Evolutionary conservation across 1,140 invertebrate species (phyloP), one percentile per base, ranked within the genome.

Genomic region (Penaeus japonicus): DNA sequence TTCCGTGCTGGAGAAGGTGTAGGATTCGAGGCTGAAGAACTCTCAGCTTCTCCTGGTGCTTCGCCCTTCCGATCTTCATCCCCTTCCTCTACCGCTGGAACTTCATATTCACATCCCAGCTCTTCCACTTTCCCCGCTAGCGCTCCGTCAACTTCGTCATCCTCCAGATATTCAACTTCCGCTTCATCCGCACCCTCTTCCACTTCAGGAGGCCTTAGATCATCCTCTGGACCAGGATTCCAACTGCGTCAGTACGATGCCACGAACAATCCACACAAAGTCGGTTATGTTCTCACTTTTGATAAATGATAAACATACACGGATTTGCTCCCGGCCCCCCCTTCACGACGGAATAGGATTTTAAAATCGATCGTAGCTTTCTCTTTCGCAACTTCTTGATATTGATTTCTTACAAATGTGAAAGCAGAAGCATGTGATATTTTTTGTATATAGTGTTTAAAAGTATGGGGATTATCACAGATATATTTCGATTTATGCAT

Each of bases 1-100:
- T 90, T 89, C 85, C 83, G 85, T 20, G 89, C 87, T 32, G 89
- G 89, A 20, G 47, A 90, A 55, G 89, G 89, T 17, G 54, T 90
- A 54, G 89, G 89, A 39, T 90, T 90, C 55, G 86, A 90, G 59
- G 89, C 87, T 27, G 85, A 90, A 84, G 82, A 90, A 85, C 39
- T 89, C 12, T 81, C 85, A 35, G 3, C 39, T 53, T 81, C 85
- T n/a, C 78, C 78, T 20, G 62, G 59, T 27, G 27, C 79, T 30
- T 62, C 39, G 17, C 78, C 79, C 22, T 82, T n/a, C n/a, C n/a
- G n/a, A n/a, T n/a, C n/a, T n/a, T n/a, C n/a, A n/a, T n/a, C n/a
- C n/a, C n/a, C n/a, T n/a, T n/a, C n/a, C n/a, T n/a, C n/a, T 62
- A 20, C 59, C 20, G 59, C 59, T 20, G 20, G 7, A 73, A 77